Conservation (phyloP, 2,797 vertebrate genomes). For the Adrianichthys oophorus region DNA sequence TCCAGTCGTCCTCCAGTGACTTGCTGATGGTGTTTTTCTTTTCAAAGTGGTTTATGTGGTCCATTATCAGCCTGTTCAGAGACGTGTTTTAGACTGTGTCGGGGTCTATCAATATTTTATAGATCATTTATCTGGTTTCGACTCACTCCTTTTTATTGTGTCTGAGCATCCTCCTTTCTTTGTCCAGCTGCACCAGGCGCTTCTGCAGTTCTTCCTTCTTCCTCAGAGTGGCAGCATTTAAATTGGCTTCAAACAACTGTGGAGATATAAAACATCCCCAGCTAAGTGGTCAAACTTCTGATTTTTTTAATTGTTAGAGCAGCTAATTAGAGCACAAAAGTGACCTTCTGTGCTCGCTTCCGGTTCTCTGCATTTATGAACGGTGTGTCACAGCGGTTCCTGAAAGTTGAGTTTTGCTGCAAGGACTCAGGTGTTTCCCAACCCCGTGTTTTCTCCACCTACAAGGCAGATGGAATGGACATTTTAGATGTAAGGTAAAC, state of each 20-base stretch:
- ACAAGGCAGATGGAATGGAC: constrained; percentile 43
- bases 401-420: constrained; percentile 14
- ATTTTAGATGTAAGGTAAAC: constrained; percentile 1
- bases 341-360: constrained; percentile 64
- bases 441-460: constrained; percentile 53
- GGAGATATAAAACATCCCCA: neutral
- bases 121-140: neutral
- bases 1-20: constrained; percentile 77
- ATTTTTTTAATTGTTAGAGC: neutral
- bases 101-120: neutral
- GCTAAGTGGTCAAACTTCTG: neutral
- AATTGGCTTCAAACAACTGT: constrained; percentile 69
- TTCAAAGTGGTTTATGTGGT: constrained; percentile 62
- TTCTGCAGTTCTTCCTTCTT: constrained; percentile 64
- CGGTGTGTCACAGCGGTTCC: constrained; percentile 30
- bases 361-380: constrained; percentile 42
- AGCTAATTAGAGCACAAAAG: too few species aligned
- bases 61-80: constrained; percentile 63
- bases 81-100: neutral
- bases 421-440: constrained; percentile 17
- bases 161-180: constrained; percentile 74
- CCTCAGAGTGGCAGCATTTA: constrained; percentile 56
- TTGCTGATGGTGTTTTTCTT: constrained; percentile 61
- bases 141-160: constrained; percentile 75
- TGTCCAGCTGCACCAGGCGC: constrained; percentile 67